Conservation (phyloP, 1,140 invertebrate species). For the Papilio polytes region DNA sequence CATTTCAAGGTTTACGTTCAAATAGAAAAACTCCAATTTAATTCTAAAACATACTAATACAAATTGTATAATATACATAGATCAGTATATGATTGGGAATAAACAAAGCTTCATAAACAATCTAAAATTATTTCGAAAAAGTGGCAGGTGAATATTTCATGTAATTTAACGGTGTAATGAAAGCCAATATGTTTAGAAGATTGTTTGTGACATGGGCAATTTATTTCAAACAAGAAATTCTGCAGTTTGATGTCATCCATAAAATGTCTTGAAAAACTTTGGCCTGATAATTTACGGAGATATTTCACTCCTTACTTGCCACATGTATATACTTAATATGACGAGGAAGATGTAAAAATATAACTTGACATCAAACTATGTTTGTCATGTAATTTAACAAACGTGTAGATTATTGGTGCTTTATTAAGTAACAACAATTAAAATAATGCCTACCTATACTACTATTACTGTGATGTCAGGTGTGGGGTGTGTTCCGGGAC, state of each 20-base stretch:
- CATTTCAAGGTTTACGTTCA: not conserved
- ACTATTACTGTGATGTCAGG: slow-evolving; percentile 69
- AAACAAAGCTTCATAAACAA: not conserved
- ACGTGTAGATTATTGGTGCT: too few relatives aligned
- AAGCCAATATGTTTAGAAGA: slow-evolving; percentile 10
- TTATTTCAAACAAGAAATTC: slow-evolving; percentile 13
- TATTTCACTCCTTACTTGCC: not conserved
- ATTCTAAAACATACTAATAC: too few relatives aligned
- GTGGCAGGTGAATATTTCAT: not conserved
- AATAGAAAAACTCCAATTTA: not conserved
- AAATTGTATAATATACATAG: too few relatives aligned
- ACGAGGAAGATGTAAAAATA: too few relatives aligned
- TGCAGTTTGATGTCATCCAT: not conserved
- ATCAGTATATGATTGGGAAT: not conserved
- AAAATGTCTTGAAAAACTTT: slow-evolving; percentile 12
- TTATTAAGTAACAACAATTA: not conserved
- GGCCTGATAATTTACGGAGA: not conserved
- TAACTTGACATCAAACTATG: too few relatives aligned
- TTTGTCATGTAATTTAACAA: too few relatives aligned
- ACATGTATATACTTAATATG: not conserved
- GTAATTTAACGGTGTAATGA: slow-evolving; percentile 26
- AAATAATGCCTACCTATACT: not conserved
- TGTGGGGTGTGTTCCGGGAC: slow-evolving; percentile 87
- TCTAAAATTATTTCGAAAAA: not conserved
- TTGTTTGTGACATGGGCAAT: slow-evolving; percentile 20